These are phyloP conservation scores for Gulo gulo DNA, from an alignment of 2,113 vertebrate species.

Conservation along the genomic window DNA sequence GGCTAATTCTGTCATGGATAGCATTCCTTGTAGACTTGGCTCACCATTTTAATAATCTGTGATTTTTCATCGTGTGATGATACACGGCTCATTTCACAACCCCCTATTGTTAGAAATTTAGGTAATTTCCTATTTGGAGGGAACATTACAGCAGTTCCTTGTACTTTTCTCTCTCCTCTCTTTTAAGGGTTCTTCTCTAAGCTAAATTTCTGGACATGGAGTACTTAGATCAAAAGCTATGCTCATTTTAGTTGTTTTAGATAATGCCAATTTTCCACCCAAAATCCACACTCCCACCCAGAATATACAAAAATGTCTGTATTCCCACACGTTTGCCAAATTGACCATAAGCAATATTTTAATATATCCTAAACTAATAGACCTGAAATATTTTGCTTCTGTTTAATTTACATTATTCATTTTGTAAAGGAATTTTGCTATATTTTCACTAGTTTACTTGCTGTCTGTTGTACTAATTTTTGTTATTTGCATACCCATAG, in stretches of 20 bases:
- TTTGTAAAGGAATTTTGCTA: constrained; percentile 12
- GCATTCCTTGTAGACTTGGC: neutral
- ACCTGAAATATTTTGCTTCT: neutral
- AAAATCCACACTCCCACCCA: neutral
- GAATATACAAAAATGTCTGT: neutral
- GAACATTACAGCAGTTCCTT: neutral
- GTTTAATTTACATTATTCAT: constrained; percentile 7
- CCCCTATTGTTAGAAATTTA: constrained; percentile 1
- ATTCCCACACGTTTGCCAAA: neutral
- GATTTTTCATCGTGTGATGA: neutral
- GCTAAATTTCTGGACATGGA: neutral
- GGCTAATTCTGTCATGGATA: neutral
- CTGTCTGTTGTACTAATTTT: neutral
- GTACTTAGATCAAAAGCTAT: constrained; percentile 2
- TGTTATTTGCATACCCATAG: neutral
- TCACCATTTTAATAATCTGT: neutral
- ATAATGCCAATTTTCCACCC: neutral
- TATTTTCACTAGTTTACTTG: neutral
- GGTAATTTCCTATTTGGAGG: constrained; percentile 18
- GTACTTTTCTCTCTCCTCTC: neutral
- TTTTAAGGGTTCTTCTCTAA: neutral
- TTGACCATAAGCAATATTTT: neutral
- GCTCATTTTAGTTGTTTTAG: constrained; percentile 7
- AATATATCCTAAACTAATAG: neutral
- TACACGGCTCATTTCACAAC: neutral